Base-by-base conservation (phyloP, 2,797 vertebrate genomes). In the Morus bassanus region DNA sequence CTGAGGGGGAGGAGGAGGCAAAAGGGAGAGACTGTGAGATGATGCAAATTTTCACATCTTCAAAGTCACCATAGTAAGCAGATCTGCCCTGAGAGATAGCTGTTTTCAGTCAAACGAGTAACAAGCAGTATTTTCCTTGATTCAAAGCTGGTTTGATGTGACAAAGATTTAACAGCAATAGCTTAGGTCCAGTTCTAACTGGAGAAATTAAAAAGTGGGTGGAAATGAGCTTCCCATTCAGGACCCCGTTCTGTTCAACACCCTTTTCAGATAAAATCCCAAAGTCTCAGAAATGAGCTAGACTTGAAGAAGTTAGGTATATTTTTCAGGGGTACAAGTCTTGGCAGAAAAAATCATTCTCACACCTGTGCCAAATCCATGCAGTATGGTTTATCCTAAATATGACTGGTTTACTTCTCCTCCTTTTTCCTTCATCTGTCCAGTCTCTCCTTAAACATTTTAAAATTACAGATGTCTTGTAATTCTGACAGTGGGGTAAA, bases 81-180 rank as follows among this genome's bases (percentile, higher is more conserved):
- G 27, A 46, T 88, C 15, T 75, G 45, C 46, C 57, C 25, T 69
- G 35, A 59, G 10, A 68, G n/a, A 91, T 17, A 65, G 1, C 18
- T 0, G 0, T 28, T 90, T 85, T 53, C 60, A 69, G 75, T 28
- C 7, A 2, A 79, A 73, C 0, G 2, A 41, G 11, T n/a, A 61
- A 30, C 22, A 53, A 57, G 16, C 15, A 69, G 15, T 43, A 35
- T 19, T 27, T 74, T 45, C n/a, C 57, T 75, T 60, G 69, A 63
- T 63, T 70, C 35, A 89, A 89, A 87, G 57, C 13, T 18, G 13
- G 45, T 79, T 81, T 70, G n/a, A 67, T 31, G 33, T 28, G n/a
- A 75, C 31, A 64, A 75, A 78, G 48, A 78, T 51, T 86, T 72
- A 48, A 81, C 92, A 88, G 14, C 35, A 43, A 14, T 27, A 60